A percentile compares a stretch with the other conserved stretches of the same genome.
Evolutionary conservation across 53 echinoderm and acorn worm genomes (phyloP).

Genomic region (Henricia sp.): DNA sequence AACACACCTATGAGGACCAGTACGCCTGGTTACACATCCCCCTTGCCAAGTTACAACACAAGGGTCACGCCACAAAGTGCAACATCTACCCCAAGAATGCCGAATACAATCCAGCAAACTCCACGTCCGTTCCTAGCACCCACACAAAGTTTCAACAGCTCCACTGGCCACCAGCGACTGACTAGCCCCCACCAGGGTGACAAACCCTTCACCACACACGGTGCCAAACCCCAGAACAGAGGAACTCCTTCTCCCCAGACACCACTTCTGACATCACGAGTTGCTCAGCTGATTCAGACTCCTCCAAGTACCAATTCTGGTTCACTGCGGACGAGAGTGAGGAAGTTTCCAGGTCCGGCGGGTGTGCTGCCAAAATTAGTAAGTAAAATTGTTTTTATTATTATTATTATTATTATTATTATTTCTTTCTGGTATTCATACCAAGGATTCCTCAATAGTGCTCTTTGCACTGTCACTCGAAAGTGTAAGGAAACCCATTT

Average conservation of each 20-base stretch:
- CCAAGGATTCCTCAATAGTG: no score
- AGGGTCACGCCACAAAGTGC: constrained; percentile 15
- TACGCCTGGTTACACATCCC: constrained; percentile 42
- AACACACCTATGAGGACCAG: constrained; percentile 18
- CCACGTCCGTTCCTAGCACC: constrained; percentile 24
- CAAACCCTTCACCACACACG: constrained; percentile 39
- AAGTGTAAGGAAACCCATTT: no score
- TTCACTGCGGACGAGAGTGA: constrained; percentile 60
- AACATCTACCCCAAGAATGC: not conserved
- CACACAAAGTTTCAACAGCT: constrained; percentile 13
- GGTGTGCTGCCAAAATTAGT: constrained; percentile 94
- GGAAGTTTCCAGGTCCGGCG: constrained; percentile 98
- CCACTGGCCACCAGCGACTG: not conserved
- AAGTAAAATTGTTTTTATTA: constrained; percentile 20
- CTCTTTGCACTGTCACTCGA: no score
- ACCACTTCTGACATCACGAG: constrained; percentile 84
- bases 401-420: no score
- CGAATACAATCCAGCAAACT: constrained; percentile 2
- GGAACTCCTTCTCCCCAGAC: constrained; percentile 34
- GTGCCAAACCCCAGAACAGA: constrained; percentile 31
- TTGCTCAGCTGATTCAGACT: constrained; percentile 90
- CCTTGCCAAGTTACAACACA: constrained; percentile 6
- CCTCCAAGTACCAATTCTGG: constrained; percentile 38
- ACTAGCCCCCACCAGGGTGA: not conserved
- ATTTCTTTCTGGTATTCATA: no score